Evolutionary conservation across 2,888 invertebrate species (phyloP).

Genomic region (Seira musarum): DNA sequence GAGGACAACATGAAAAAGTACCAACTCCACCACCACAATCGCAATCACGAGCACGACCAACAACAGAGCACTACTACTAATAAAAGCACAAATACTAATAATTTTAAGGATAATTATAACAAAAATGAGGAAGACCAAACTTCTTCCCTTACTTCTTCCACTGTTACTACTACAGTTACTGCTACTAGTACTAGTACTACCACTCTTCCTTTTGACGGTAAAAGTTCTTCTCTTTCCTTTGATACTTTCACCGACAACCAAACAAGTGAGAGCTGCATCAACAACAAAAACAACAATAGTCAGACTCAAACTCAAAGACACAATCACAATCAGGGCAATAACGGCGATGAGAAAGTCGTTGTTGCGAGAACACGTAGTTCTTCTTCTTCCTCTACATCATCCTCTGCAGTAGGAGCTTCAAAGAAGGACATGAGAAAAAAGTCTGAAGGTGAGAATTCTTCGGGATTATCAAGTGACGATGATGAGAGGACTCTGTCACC

Average conservation of each 20-base stretch:
- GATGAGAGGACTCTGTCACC: constrained; percentile 44
- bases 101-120: constrained; percentile 40
- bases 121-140: constrained; percentile 38
- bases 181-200: no score
- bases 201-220: constrained; percentile 37
- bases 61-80: constrained; percentile 30
- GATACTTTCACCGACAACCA: constrained; percentile 41
- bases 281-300: constrained; percentile 20
- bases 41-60: not conserved
- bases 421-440: constrained; percentile 49
- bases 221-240: constrained; percentile 28
- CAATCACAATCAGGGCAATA: constrained; percentile 35
- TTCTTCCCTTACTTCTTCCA: constrained; percentile 30
- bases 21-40: not conserved
- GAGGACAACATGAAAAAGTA: no score
- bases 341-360: constrained; percentile 7
- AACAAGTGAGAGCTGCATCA: constrained; percentile 14
- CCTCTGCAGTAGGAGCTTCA: not conserved
- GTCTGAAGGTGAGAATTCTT: constrained; percentile 65
- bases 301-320: not conserved
- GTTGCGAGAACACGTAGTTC: no score
- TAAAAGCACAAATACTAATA: constrained; percentile 22
- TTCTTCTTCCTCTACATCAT: not conserved
- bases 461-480: constrained; percentile 51
- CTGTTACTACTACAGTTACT: constrained; percentile 27